Percentiles rank a stretch among this genome's conserved stretches.
phyloP scores from a whole-genome alignment of 1,140 invertebrate species.

The Copidosoma floridanum region DNA sequence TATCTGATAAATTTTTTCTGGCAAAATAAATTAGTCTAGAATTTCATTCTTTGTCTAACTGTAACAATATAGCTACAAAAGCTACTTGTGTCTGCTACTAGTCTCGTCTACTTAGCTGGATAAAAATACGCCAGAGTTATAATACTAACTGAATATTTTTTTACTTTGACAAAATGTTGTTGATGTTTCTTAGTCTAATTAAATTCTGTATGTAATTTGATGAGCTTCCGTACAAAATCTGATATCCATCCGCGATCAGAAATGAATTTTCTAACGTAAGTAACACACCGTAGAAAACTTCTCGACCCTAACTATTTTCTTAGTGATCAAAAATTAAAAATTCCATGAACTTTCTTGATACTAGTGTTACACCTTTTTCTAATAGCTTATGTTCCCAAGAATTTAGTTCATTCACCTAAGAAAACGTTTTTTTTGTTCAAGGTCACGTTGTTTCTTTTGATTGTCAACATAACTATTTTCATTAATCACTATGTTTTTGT shows the following conservation, averaged over 20 bases:
- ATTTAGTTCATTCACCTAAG: constrained; percentile 23
- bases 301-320: constrained; percentile 31
- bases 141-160: constrained; percentile 35
- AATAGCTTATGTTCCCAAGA: constrained; percentile 37
- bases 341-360: constrained; percentile 31
- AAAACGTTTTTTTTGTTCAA: constrained; percentile 10
- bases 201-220: constrained; percentile 29
- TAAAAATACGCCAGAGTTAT: constrained; percentile 46
- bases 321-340: constrained; percentile 29
- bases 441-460: neutral
- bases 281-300: constrained; percentile 42
- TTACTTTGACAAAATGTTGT: constrained; percentile 37
- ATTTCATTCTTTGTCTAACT: constrained; percentile 28
- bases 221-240: constrained; percentile 32
- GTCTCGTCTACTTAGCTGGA: constrained; percentile 36
- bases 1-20: constrained; percentile 43
- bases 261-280: constrained; percentile 39
- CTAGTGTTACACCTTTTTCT: constrained; percentile 27
- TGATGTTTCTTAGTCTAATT: constrained; percentile 30
- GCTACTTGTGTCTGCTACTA: constrained; percentile 52
- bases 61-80: constrained; percentile 44
- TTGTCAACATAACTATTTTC: neutral
- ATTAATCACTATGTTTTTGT: neutral
- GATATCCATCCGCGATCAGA: constrained; percentile 35
- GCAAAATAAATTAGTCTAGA: constrained; percentile 42